Evolutionary conservation across 2,113 vertebrate species (phyloP).

Genomic region (Chaetorhynchus papuensis): DNA sequence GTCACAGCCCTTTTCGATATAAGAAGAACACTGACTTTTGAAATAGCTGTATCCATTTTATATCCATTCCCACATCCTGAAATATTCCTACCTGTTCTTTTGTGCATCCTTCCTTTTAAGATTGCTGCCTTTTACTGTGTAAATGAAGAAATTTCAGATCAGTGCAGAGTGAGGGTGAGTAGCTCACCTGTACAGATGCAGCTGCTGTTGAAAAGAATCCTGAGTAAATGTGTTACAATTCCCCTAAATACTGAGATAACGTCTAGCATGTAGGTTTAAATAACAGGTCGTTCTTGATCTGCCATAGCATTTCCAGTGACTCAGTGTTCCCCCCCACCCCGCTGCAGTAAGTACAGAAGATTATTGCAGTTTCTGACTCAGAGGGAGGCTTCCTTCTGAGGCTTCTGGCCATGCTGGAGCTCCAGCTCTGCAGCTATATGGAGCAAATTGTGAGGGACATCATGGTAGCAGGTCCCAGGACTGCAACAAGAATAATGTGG

Average conservation of each 20-base stretch:
- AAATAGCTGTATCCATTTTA: not conserved
- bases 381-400: not conserved
- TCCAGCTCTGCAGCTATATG: not conserved
- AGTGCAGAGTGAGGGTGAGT: not conserved
- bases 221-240: not conserved
- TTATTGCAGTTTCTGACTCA: slow-evolving; percentile 20
- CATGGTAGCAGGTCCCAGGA: not conserved
- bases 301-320: not conserved
- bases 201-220: not conserved
- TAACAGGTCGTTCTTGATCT: slow-evolving; percentile 39
- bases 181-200: not conserved
- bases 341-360: not conserved
- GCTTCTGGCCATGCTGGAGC: not conserved
- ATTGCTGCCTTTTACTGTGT: not conserved
- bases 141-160: not conserved
- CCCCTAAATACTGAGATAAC: not conserved
- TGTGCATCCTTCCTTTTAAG: not conserved
- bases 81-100: not conserved
- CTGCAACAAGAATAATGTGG: not conserved
- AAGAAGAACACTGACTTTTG: not conserved
- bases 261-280: not conserved
- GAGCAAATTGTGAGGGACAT: not conserved
- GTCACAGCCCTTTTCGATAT: not conserved
- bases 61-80: not conserved
- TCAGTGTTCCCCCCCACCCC: not conserved